A percentile compares a stretch with the other conserved stretches of the same genome.
Evolutionary conservation across 2,797 vertebrate species (phyloP).

Genomic region (Coregonus sp.): DNA sequence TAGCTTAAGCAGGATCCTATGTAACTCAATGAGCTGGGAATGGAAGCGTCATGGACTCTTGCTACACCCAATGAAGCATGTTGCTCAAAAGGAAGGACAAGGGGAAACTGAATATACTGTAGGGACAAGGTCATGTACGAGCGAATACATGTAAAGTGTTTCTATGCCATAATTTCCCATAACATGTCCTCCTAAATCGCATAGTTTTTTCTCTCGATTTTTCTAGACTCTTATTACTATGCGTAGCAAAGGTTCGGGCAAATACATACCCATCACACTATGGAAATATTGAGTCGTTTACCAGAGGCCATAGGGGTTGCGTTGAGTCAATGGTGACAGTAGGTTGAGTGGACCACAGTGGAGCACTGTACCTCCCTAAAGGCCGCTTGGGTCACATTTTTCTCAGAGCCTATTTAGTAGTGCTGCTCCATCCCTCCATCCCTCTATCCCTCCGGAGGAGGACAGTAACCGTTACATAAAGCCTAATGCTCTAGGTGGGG

Average conservation of each 20-base stretch:
- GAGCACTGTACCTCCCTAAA: constrained; percentile 29
- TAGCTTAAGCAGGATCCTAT: constrained; percentile 1
- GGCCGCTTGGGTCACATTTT: constrained; percentile 25
- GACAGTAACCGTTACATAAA: constrained; percentile 59
- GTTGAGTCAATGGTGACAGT: constrained; percentile 16
- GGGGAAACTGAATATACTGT: no score
- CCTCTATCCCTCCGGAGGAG: constrained; percentile 29
- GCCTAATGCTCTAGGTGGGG: constrained; percentile 46
- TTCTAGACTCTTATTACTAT: not conserved
- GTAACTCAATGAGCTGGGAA: constrained; percentile 2
- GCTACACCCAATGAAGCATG: not conserved
- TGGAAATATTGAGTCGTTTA: not conserved
- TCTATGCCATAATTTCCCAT: no score
- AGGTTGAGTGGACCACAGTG: constrained; percentile 22
- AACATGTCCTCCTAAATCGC: not conserved
- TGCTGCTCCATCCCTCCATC: constrained; percentile 21
- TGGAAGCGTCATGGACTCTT: not conserved
- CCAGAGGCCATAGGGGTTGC: constrained; percentile 24
- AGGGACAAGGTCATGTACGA: not conserved
- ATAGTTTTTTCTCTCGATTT: not conserved
- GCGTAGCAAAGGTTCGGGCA: not conserved
- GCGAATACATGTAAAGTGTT: not conserved
- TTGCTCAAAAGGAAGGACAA: no score
- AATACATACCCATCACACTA: not conserved
- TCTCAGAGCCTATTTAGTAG: constrained; percentile 19